These are phyloP conservation scores for Diloba caeruleocephala DNA, from an alignment of 2,888 invertebrate species.

Conservation along the genomic window DNA sequence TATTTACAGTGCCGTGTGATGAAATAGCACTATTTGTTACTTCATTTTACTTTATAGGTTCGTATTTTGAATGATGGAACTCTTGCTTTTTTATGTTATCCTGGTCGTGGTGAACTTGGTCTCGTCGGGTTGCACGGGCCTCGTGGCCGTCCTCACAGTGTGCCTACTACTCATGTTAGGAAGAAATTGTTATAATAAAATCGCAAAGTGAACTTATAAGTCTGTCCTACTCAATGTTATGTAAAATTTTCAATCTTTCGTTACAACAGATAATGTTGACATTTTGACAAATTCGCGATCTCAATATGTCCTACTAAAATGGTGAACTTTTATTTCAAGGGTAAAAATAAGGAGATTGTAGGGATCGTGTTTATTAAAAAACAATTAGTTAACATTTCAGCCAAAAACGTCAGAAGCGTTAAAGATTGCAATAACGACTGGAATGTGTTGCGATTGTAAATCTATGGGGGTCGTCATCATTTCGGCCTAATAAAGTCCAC, in stretches of 20 bases:
- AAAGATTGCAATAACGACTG: no score
- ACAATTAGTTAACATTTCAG: no score
- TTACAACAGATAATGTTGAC: slow-evolving; percentile 36
- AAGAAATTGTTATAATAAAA: slow-evolving; percentile 42
- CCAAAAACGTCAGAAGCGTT: no score
- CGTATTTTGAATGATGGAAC: slow-evolving; percentile 19
- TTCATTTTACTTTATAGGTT: slow-evolving; percentile 41
- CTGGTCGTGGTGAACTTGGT: slow-evolving; percentile 48
- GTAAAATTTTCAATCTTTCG: slow-evolving; percentile 36
- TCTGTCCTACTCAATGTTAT: slow-evolving; percentile 43
- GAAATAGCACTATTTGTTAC: slow-evolving; percentile 49
- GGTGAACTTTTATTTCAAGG: no score
- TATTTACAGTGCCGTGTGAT: slow-evolving; percentile 43
- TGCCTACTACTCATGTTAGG: slow-evolving; percentile 71
- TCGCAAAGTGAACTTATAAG: slow-evolving; percentile 51
- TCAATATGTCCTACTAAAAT: no score
- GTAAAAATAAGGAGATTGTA: no score
- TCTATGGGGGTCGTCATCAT: no score
- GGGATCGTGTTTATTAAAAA: no score
- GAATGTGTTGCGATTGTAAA: no score
- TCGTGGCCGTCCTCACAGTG: slow-evolving; percentile 78
- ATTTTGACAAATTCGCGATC: slow-evolving; percentile 35
- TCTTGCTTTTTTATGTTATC: slow-evolving; percentile 18
- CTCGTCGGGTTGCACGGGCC: slow-evolving; percentile 71
- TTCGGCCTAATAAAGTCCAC: no score